phyloP scores from a whole-genome alignment of 2,113 vertebrate species.

The Brachyhypopomus occidentalis region DNA sequence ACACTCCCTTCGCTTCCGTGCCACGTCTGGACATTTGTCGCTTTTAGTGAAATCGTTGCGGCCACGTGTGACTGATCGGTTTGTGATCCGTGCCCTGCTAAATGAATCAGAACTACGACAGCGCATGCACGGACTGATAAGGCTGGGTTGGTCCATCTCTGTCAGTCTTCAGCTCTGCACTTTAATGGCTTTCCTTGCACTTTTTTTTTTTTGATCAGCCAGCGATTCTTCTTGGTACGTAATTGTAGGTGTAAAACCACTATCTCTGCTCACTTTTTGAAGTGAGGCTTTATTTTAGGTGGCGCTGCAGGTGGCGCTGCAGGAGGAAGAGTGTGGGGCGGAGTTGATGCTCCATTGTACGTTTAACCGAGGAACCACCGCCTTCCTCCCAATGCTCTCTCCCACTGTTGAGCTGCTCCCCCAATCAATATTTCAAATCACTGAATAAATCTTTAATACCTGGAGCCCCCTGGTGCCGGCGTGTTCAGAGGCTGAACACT shows the following conservation, averaged over 20 bases:
- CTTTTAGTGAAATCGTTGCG: slow-evolving; percentile 42
- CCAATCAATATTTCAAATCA: slow-evolving; percentile 61
- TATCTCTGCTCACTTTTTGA: neutral
- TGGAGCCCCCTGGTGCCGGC: slow-evolving; percentile 37
- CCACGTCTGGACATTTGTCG: slow-evolving; percentile 21
- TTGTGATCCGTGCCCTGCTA: slow-evolving; percentile 18
- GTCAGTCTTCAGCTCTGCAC: too few relatives aligned
- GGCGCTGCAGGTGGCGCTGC: slow-evolving; percentile 16
- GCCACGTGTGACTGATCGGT: slow-evolving; percentile 37
- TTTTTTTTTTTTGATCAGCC: too few relatives aligned
- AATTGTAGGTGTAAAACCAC: neutral
- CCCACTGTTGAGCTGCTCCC: slow-evolving; percentile 50
- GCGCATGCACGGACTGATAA: neutral
- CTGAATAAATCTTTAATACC: slow-evolving; percentile 60
- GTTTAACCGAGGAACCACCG: slow-evolving; percentile 46
- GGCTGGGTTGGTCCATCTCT: neutral
- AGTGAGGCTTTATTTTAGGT: neutral
- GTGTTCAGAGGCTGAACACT: slow-evolving; percentile 35
- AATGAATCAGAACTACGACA: slow-evolving; percentile 5
- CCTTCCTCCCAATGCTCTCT: slow-evolving; percentile 53
- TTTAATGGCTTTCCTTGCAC: too few relatives aligned
- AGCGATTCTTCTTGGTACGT: neutral
- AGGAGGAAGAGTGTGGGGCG: neutral
- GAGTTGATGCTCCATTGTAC: slow-evolving; percentile 39
- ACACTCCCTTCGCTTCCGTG: slow-evolving; percentile 40